Conservation (phyloP, 2,888 invertebrate genomes). For the Macrostomum cliftonense region DNA sequence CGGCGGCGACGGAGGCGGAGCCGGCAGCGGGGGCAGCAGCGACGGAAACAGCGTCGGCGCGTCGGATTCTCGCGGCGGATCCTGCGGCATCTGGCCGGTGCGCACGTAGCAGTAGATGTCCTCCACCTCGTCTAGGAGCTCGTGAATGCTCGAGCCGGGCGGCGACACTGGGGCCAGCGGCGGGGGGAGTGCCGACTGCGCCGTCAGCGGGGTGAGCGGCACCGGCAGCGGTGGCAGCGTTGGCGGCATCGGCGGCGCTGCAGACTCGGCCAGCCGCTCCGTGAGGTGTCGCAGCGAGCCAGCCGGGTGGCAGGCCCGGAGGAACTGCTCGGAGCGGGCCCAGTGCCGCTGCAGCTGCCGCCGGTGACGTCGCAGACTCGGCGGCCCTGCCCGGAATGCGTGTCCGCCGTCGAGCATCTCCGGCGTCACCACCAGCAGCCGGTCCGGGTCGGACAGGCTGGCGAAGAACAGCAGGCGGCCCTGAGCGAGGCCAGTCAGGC, state of each 20-base stretch:
- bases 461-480: no score
- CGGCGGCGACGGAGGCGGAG: no score
- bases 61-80: slow-evolving; percentile 35
- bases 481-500: background rate
- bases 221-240: slow-evolving; percentile 46
- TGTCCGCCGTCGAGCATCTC: slow-evolving; percentile 8
- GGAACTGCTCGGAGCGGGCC: slow-evolving; percentile 9
- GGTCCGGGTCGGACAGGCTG: no score
- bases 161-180: slow-evolving; percentile 6
- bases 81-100: slow-evolving; percentile 71
- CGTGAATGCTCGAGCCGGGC: slow-evolving; percentile 51
- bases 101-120: slow-evolving; percentile 86
- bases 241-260: slow-evolving; percentile 44
- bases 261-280: slow-evolving; percentile 24
- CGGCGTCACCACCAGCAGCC: slow-evolving; percentile 11
- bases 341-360: slow-evolving; percentile 5
- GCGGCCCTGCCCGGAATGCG: slow-evolving; percentile 5
- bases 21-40: slow-evolving; percentile 13
- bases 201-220: slow-evolving; percentile 38
- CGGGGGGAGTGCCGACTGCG: slow-evolving; percentile 7
- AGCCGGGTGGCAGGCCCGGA: slow-evolving; percentile 9
- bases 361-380: slow-evolving; percentile 4
- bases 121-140: slow-evolving; percentile 60
- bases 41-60: slow-evolving; percentile 10
- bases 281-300: slow-evolving; percentile 9